Percentiles rank a stretch among this genome's conserved stretches.
phyloP scores from a whole-genome alignment of 2,797 vertebrate species.

The Setipinna tenuifilis region DNA sequence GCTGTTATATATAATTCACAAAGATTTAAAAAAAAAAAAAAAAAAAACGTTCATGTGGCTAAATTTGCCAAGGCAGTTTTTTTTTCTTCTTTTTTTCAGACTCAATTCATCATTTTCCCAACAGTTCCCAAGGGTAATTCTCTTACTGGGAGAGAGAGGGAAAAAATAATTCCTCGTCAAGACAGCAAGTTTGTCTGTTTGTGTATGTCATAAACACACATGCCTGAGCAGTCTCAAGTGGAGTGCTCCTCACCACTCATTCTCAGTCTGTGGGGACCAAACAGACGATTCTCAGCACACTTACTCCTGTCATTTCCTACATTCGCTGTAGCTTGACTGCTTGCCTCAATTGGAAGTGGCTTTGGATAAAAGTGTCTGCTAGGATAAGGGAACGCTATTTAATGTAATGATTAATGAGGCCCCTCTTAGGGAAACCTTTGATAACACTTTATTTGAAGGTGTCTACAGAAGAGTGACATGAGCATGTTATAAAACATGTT shows the following conservation, averaged over 20 bases:
- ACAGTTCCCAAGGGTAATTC: background rate
- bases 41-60: background rate
- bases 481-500: no score
- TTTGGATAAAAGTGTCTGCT: no score
- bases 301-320: no score
- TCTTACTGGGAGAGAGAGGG: background rate
- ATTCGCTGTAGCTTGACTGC: no score
- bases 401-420: slow-evolving; percentile 7
- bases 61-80: no score
- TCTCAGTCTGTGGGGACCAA: background rate
- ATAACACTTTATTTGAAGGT: no score
- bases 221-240: background rate
- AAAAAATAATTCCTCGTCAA: background rate
- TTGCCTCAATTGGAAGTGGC: no score
- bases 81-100: background rate
- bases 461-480: no score
- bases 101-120: background rate
- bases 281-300: background rate
- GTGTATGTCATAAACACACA: slow-evolving; percentile 16
- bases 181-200: background rate
- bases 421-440: background rate
- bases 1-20: background rate
- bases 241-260: background rate
- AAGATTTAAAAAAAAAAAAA: background rate
- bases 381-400: no score